phyloP scores from a whole-genome alignment of 2,113 vertebrate genomes.

The Speoplatyrhinus poulsoni region DNA sequence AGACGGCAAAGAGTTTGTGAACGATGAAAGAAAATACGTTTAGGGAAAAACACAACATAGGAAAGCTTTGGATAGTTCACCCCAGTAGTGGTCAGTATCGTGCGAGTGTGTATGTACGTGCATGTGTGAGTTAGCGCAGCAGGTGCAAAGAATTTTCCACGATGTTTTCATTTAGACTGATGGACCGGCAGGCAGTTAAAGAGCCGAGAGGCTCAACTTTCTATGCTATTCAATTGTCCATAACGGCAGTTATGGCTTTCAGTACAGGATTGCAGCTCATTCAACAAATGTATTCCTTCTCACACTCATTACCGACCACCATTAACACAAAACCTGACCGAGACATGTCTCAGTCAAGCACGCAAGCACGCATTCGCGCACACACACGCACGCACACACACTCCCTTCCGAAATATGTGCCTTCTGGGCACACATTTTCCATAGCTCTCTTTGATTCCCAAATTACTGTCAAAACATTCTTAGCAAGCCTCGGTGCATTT shows the following conservation, averaged over 20 bases:
- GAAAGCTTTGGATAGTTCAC: neutral
- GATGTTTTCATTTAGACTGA: slow-evolving; percentile 47
- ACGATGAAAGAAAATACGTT: slow-evolving; percentile 42
- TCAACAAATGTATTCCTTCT: slow-evolving; percentile 33
- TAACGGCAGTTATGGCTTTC: slow-evolving; percentile 35
- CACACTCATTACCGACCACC: slow-evolving; percentile 15
- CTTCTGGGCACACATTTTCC: slow-evolving; percentile 47
- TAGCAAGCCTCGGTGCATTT: slow-evolving; percentile 32
- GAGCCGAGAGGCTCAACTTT: slow-evolving; percentile 54
- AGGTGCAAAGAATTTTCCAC: slow-evolving; percentile 36
- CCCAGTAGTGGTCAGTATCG: neutral
- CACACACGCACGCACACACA: neutral
- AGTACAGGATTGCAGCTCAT: slow-evolving; percentile 18
- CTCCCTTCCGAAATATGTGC: slow-evolving; percentile 38
- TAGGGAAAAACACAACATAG: slow-evolving; percentile 16
- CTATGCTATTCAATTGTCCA: slow-evolving; percentile 65
- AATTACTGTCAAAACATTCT: slow-evolving; percentile 69
- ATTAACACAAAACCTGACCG: slow-evolving; percentile 12
- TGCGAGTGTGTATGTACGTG: slow-evolving; percentile 3
- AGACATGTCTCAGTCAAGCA: slow-evolving; percentile 1
- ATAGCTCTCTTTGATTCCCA: slow-evolving; percentile 55
- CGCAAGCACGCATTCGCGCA: neutral
- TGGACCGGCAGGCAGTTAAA: slow-evolving; percentile 21
- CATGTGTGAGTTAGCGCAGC: neutral
- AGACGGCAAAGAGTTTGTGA: slow-evolving; percentile 50